These are phyloP conservation scores for Parapsyche elsis DNA, from an alignment of 1,140 invertebrate genomes.

Conservation along the genomic window DNA sequence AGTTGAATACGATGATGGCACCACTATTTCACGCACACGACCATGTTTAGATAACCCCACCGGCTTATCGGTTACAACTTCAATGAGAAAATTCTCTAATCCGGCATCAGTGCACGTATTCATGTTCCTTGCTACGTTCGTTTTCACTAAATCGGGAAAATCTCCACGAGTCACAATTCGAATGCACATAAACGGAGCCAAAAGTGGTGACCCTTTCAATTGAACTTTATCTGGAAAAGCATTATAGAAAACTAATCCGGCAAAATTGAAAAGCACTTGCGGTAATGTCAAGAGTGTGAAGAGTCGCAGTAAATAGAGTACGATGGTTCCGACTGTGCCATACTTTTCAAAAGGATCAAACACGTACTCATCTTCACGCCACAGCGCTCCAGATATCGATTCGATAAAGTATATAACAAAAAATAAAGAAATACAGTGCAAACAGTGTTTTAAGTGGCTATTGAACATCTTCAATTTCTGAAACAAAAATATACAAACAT, in stretches of 20 bases:
- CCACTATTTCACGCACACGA: conserved; percentile 85
- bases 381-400: conserved; percentile 81
- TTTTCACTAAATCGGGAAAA: conserved; percentile 90
- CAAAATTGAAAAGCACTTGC: conserved; percentile 92
- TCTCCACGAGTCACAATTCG: conserved; percentile 95
- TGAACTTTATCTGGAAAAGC: conserved; percentile 94
- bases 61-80: conserved; percentile 95
- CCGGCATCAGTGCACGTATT: conserved; percentile 90
- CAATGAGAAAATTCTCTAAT: conserved; percentile 95
- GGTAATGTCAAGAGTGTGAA: conserved; percentile 89
- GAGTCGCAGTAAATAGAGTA: conserved; percentile 83
- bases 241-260: conserved; percentile 92
- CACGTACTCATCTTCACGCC: conserved; percentile 71
- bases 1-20: conserved; percentile 87
- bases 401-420: conserved; percentile 83
- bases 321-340: conserved; percentile 76
- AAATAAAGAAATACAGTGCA: conserved; percentile 83
- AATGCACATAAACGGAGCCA: conserved; percentile 96
- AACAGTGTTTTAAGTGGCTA: conserved; percentile 64
- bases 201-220: conserved; percentile 87
- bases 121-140: conserved; percentile 91
- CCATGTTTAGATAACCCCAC: conserved; percentile 79
- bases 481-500: conserved; percentile 57
- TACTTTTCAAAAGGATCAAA: conserved; percentile 86
- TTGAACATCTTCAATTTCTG: conserved; percentile 62